Base-by-base conservation (phyloP, 2,888 invertebrate species). In the Podabrus alpinus region DNA sequence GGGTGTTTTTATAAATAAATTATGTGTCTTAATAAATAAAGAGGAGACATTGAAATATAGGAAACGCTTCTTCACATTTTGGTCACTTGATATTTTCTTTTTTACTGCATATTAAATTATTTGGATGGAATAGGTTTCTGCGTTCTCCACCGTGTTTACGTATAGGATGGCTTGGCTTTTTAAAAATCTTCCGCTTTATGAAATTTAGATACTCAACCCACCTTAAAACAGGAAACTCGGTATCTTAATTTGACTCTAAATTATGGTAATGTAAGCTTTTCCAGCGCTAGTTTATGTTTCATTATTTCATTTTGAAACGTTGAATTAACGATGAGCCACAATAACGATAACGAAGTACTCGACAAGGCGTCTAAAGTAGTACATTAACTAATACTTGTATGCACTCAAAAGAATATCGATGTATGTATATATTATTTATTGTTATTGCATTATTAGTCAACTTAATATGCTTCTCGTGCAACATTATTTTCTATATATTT, bases 351-450 rank as follows among this genome's bases (percentile, higher is more conserved):
- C 59, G n/a, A 68, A 64, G 64, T 25, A 59, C 45, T 62, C 68
- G 60, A 21, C 17, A 17, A 64, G 21, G 19, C 21, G 13, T 17
- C 21, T 21, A 19, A 17, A 21, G 21, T 17, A 17, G 17, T 16
- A 64, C 16, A 64, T 19, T 64, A 64, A 64, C 21, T 19, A 64
- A 64, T 64, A 21, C 62, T 66, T 66, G 69, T 69, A 64, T 73
- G 59, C 66, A 70, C 70, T 66, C 15, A 66, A 60, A 66, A 74
- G 66, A 74, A 67, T 70, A 70, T 70, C 60, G 67, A 73, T 45
- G 68, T 21, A 73, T 19, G 69, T 17, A 66, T 70, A 74, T 74
- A 67, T 69, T 70, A 73, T 73, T 69, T 73, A 74, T 74, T 74
- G 61, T 70, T 74, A 59, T 70, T 70, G 66, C 60, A 25, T 70